Base-by-base conservation (phyloP, 2,113 vertebrate genomes). In the Corythornis cristatus region DNA sequence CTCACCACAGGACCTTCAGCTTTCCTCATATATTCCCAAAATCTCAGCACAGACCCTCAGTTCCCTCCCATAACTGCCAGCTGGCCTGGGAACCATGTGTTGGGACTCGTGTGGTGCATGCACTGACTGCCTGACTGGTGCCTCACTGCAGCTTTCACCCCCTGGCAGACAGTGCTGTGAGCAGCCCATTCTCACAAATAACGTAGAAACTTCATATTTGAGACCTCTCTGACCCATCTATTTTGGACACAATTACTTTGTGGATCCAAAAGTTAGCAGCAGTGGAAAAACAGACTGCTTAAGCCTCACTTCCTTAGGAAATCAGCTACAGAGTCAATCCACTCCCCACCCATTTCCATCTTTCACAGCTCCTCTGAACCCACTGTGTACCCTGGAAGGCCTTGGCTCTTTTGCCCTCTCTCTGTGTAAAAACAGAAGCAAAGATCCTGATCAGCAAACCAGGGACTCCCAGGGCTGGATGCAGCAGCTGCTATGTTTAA, bases 261-360 rank as follows among this genome's bases (percentile, higher is more conserved):
- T 6, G 2, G 46, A 77, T 77, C 35, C 51, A 66, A 54, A 80
- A 62, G 31, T 35, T 53, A 26, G 31, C 61, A 77, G 56, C 72
- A 77, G 68, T 71, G 83, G 86, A 81, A 88, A 93, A 94, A 19
- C 23, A 74, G 42, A 67, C 37, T 74, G 60, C 51, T 94, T 66
- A 86, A 90, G 37, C 29, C 68, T 83, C 68, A 83, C 66, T 95
- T 95, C 95, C 91, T 96, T 88, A 88, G 93, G 93, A 95, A 95
- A 82, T 19, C 70, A 76, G 37, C 28, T 53, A 64, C 54, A 82
- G 58, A 29, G 9, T 56, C 83, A 88, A 54, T 14, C 37, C 56
- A 66, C 33, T 94, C 68, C 60, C 68, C 90, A 88, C 80, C 83
- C 90, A 88, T 72, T 85, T 89, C 82, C 83, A 96, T 43, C 68